Evolutionary conservation across 2,888 invertebrate species (phyloP).

Genomic region (Zygaena filipendulae): DNA sequence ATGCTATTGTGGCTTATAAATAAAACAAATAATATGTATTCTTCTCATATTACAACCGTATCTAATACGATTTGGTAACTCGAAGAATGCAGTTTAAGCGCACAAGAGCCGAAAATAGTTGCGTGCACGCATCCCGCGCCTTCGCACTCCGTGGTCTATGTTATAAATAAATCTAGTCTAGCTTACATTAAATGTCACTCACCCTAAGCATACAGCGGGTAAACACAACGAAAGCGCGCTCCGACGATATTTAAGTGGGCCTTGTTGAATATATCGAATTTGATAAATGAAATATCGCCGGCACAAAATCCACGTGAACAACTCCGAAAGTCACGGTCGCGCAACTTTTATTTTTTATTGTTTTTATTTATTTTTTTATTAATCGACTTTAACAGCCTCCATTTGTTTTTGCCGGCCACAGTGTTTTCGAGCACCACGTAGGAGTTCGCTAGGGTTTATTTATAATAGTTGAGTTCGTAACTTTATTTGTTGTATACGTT

Average conservation of each 20-base stretch:
- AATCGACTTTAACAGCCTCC: constrained; percentile 19
- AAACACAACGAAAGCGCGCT: constrained; percentile 25
- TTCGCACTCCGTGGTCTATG: constrained; percentile 21
- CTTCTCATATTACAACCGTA: constrained; percentile 20
- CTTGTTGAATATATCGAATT: constrained; percentile 30
- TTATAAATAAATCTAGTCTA: constrained; percentile 52
- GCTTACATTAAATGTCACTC: constrained; percentile 49
- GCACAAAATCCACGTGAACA: constrained; percentile 36
- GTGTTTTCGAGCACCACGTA: no score
- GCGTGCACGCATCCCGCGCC: constrained; percentile 43
- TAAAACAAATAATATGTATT: constrained; percentile 1
- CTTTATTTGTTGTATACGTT: constrained; percentile 22
- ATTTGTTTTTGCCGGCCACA: constrained; percentile 20
- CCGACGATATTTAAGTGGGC: no score
- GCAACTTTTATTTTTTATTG: constrained; percentile 26
- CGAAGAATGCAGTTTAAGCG: constrained; percentile 43
- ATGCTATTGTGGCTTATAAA: neutral
- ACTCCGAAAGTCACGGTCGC: constrained; percentile 34
- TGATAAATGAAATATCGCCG: constrained; percentile 43
- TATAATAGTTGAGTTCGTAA: no score
- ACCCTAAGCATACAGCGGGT: constrained; percentile 33
- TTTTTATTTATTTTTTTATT: constrained; percentile 21
- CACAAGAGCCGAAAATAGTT: constrained; percentile 55
- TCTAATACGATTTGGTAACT: constrained; percentile 33
- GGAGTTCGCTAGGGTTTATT: no score